A percentile compares a stretch with the other conserved stretches of the same genome.
Conservation (phyloP, 2,113 vertebrate species). For the Xenopus borealis region DNA sequence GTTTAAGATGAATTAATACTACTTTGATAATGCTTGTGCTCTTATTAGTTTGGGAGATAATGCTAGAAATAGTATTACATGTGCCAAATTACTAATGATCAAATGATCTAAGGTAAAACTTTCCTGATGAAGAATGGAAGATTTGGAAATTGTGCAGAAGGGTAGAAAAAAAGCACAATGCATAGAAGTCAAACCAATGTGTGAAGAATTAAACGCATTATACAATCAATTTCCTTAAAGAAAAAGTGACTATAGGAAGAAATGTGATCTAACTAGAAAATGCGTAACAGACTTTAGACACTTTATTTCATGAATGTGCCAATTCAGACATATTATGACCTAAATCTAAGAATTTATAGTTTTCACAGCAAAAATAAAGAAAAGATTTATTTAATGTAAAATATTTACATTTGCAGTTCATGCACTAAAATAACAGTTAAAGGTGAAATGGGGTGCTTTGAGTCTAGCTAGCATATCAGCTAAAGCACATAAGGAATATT, state of each 20-base stretch:
- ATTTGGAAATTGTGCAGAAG: conserved; percentile 56
- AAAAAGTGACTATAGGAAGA: conserved; percentile 48
- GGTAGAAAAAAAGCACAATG: conserved; percentile 65
- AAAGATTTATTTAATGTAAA: conserved; percentile 65
- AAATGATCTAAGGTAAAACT: conserved; percentile 45
- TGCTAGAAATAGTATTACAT: conserved; percentile 48
- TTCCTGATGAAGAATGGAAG: conserved; percentile 50
- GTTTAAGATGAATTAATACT: conserved; percentile 39
- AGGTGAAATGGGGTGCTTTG: conserved; percentile 64
- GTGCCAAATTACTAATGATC: conserved; percentile 55
- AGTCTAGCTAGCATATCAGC: conserved; percentile 59
- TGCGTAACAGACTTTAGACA: conserved; percentile 53
- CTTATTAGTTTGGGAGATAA: conserved; percentile 49
- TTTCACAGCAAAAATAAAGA: conserved; percentile 47
- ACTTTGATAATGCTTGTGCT: conserved; percentile 56
- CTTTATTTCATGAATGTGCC: conserved; percentile 71
- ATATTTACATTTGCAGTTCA: conserved; percentile 69
- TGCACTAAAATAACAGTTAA: conserved; percentile 62
- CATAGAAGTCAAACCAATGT: conserved; percentile 56
- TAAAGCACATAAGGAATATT: conserved; percentile 64
- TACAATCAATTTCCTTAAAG: conserved; percentile 53
- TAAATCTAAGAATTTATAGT: conserved; percentile 52
- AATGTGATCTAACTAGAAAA: conserved; percentile 49
- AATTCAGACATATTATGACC: conserved; percentile 61
- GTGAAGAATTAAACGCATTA: conserved; percentile 51